Percentiles rank a stretch among this genome's conserved stretches.
phyloP scores from a whole-genome alignment of 2,113 vertebrate species.

The Mustela lutreola region DNA sequence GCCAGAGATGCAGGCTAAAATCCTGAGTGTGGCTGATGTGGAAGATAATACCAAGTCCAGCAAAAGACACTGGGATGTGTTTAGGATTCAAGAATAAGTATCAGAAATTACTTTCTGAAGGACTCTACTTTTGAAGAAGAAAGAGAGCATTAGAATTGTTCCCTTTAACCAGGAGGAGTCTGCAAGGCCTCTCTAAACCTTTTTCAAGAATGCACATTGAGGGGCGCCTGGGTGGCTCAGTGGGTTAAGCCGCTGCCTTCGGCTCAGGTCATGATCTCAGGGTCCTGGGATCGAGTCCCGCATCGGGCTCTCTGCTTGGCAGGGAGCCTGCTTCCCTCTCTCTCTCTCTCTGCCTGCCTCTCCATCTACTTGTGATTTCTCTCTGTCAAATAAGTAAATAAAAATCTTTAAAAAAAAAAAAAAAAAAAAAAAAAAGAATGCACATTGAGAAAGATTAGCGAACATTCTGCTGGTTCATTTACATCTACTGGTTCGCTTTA shows the following conservation, averaged over 20 bases:
- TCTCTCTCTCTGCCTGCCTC: no score
- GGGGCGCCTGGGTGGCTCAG: no score
- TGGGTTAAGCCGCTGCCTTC: no score
- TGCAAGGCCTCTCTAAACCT: neutral
- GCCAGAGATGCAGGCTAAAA: neutral
- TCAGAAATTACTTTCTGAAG: neutral
- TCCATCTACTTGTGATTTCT: no score
- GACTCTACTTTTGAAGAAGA: neutral
- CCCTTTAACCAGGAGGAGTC: neutral
- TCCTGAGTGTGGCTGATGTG: neutral
- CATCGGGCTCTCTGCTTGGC: no score
- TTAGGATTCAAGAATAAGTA: neutral
- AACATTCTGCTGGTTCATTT: neutral
- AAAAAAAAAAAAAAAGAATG: no score
- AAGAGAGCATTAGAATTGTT: neutral
- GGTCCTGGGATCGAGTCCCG: no score
- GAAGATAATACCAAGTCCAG: neutral
- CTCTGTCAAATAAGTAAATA: no score
- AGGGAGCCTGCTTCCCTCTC: no score
- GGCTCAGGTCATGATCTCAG: no score
- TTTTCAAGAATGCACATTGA: neutral
- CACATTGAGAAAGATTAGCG: neutral
- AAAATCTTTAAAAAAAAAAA: no score
- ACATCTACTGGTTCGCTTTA: neutral
- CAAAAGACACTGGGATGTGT: neutral